Base-by-base conservation (phyloP, 2,888 invertebrate species). In the Phaedon cochleariae region DNA sequence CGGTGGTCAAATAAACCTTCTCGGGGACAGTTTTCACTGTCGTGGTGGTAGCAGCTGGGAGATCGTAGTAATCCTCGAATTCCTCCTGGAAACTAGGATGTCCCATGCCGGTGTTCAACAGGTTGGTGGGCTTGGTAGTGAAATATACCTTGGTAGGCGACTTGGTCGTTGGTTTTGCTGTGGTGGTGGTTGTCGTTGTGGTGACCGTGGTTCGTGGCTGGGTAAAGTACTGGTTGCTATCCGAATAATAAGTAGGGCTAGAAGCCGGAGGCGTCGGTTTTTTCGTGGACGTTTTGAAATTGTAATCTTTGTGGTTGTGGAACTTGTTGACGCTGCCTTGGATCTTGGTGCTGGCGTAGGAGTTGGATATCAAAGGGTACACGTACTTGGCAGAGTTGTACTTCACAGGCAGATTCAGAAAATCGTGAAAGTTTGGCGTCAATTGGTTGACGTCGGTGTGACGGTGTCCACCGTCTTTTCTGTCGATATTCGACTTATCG, bases 271-370 rank as follows among this genome's bases (percentile, higher is more conserved):
- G 74, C 7, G 77, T 76, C 20, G 83, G 81, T 74, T 80, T 83
- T 34, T 79, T 77, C 2, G 82, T 82, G 0, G 82, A 80, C 20
- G 74, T 71, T 62, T 78, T 79, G 12, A 76, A 75, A 12, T 73
- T 72, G 60, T 81, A 80, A 53, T 82, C 80, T 70, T 84, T 84
- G 68, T 84, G 84, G 64, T 87, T 87, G 65, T 86, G 85, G 72
- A 85, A 85, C 68, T 85, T 87, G 71, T 87, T 86, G 57, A 86
- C 86, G 76, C 86, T 87, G 52, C 90, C 90, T 77, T 91, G 91
- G 22, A 90, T 88, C 78, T 91, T 91, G 0, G 90, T 86, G 74
- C 90, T 91, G 0, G 91, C 90, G 77, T 91, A 91, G 1, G 90
- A 90, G 74, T 87, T 90, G 0, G 90, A 90, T 59, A 91, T 90